These are phyloP conservation scores for Agrypnus murinus DNA, from an alignment of 2,888 invertebrate species.

Conservation along the genomic window DNA sequence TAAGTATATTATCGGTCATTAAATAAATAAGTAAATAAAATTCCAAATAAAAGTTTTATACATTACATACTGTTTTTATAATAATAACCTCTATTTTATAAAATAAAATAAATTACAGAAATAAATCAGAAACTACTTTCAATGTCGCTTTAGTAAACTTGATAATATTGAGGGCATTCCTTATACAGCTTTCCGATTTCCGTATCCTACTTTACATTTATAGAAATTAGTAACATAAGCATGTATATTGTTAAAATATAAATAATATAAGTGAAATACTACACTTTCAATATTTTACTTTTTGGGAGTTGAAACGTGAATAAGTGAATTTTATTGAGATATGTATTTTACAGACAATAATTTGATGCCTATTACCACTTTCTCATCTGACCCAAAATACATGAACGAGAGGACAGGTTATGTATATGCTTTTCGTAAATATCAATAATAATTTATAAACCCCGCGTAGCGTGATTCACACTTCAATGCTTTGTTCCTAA, in stretches of 20 bases:
- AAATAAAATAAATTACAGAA: conserved; percentile 11
- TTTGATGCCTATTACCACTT: conserved; percentile 38
- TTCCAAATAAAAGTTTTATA: too few species aligned
- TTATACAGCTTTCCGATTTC: conserved; percentile 29
- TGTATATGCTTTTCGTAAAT: conserved; percentile 15
- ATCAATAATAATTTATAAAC: conserved; percentile 12
- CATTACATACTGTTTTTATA: too few species aligned
- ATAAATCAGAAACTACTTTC: conserved; percentile 35
- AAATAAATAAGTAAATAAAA: too few species aligned
- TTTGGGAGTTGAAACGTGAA: not conserved
- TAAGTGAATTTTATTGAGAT: conserved; percentile 5
- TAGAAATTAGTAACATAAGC: not conserved
- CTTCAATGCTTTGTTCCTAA: conserved; percentile 8
- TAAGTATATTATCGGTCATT: too few species aligned
- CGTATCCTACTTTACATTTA: conserved; percentile 19
- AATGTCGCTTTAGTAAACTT: conserved; percentile 23
- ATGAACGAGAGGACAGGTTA: conserved; percentile 8
- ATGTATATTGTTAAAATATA: not conserved
- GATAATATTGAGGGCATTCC: conserved; percentile 36
- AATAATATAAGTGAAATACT: conserved; percentile 6
- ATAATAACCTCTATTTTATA: not conserved
- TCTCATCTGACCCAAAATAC: conserved; percentile 44
- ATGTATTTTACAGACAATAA: conserved; percentile 29
- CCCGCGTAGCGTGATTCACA: not conserved
- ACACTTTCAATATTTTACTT: conserved; percentile 5